Evolutionary conservation across 2,797 vertebrate genomes (phyloP).

Genomic region (Melanotaenia maccullochi): DNA sequence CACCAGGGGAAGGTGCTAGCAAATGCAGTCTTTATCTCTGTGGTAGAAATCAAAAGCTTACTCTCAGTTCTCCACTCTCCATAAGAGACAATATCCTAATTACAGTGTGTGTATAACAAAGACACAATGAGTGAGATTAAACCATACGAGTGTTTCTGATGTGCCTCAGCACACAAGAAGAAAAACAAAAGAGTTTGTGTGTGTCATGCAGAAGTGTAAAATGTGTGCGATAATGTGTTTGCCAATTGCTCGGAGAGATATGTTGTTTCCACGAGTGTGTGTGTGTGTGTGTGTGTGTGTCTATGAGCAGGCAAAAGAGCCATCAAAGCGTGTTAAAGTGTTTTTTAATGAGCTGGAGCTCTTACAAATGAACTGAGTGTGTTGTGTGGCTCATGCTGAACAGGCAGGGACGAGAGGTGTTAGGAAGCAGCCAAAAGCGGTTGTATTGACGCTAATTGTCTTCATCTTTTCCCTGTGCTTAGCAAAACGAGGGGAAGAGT

Average conservation of each 20-base stretch:
- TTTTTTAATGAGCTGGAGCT: constrained; percentile 67
- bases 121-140: constrained; percentile 31
- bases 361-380: constrained; percentile 49
- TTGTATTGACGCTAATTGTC: constrained; percentile 44
- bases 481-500: constrained; percentile 19
- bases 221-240: constrained; percentile 30
- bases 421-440: constrained; percentile 44
- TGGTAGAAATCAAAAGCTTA: constrained; percentile 13
- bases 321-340: constrained; percentile 53
- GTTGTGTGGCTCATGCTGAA: constrained; percentile 40
- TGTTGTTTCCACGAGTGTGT: neutral
- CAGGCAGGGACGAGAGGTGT: constrained; percentile 37
- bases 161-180: constrained; percentile 3
- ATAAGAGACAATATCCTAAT: constrained; percentile 28
- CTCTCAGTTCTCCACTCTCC: constrained; percentile 10
- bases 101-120: constrained; percentile 22
- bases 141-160: constrained; percentile 20
- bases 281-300: constrained; percentile 13
- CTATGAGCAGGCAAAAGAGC: constrained; percentile 41
- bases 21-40: constrained; percentile 11
- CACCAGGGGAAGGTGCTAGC: neutral
- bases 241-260: constrained; percentile 12
- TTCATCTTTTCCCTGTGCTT: constrained; percentile 28
- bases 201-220: constrained; percentile 24
- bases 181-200: constrained; percentile 17